Evolutionary conservation across 2,888 invertebrate species (phyloP).

Genomic region (Lycophotia porphyrea): DNA sequence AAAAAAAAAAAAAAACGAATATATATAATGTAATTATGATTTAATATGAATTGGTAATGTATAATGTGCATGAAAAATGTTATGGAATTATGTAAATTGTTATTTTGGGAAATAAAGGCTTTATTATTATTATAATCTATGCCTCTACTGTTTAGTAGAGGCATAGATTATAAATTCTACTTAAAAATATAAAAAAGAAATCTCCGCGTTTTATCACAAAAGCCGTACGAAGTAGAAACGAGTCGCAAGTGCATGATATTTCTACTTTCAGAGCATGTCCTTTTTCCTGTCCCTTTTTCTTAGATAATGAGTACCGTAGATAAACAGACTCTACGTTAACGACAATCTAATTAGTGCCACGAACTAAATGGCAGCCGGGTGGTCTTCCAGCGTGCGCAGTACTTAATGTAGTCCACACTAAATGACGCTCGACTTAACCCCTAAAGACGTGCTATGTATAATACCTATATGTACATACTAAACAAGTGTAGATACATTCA

Average conservation of each 20-base stretch:
- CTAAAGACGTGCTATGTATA: constrained; percentile 39
- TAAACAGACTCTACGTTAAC: constrained; percentile 53
- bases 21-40: no score
- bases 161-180: neutral
- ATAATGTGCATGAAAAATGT: no score
- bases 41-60: no score
- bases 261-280: constrained; percentile 9
- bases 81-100: no score
- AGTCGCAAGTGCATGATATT: constrained; percentile 2
- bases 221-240: neutral
- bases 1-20: no score
- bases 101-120: no score
- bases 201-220: neutral
- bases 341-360: constrained; percentile 57
- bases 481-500: constrained; percentile 43
- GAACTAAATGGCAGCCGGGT: constrained; percentile 35
- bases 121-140: no score
- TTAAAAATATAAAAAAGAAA: neutral
- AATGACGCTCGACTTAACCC: constrained; percentile 50
- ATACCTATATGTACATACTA: constrained; percentile 28
- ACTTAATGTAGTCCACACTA: constrained; percentile 50
- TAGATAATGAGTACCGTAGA: constrained; percentile 30
- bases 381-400: constrained; percentile 28
- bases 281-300: neutral
- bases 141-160: no score